Evolutionary conservation across 2,888 invertebrate species (phyloP).

Genomic region (Oasisia sp.): DNA sequence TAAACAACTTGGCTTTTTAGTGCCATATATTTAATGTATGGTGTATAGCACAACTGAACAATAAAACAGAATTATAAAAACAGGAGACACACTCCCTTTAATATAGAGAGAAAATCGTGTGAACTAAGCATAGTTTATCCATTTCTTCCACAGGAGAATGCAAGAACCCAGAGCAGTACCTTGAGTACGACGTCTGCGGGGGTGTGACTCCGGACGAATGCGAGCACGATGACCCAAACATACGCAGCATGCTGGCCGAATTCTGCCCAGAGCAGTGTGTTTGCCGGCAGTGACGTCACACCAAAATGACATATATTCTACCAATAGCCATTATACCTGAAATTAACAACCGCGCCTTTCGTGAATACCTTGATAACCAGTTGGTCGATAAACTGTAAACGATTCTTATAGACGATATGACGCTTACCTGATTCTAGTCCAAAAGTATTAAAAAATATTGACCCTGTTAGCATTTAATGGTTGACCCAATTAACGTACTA

Average conservation of each 20-base stretch:
- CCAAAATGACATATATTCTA: too few relatives aligned
- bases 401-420: neutral
- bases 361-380: neutral
- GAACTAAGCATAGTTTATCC: neutral
- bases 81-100: too few relatives aligned
- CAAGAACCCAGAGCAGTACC: slow-evolving; percentile 39
- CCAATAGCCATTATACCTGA: neutral
- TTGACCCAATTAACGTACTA: too few relatives aligned
- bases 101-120: neutral
- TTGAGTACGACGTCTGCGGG: slow-evolving; percentile 40
- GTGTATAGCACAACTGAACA: too few relatives aligned
- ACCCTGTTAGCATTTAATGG: too few relatives aligned
- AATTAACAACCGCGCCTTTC: neutral
- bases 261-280: slow-evolving; percentile 42
- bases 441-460: neutral
- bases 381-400: neutral
- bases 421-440: neutral
- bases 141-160: slow-evolving; percentile 34
- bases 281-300: slow-evolving; percentile 29
- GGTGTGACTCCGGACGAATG: slow-evolving; percentile 34
- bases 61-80: too few relatives aligned
- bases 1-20: too few relatives aligned
- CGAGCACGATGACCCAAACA: slow-evolving; percentile 26
- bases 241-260: slow-evolving; percentile 33
- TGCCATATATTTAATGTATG: too few relatives aligned